phyloP scores from a whole-genome alignment of 2,888 invertebrate species.

The Monopis laevigella region DNA sequence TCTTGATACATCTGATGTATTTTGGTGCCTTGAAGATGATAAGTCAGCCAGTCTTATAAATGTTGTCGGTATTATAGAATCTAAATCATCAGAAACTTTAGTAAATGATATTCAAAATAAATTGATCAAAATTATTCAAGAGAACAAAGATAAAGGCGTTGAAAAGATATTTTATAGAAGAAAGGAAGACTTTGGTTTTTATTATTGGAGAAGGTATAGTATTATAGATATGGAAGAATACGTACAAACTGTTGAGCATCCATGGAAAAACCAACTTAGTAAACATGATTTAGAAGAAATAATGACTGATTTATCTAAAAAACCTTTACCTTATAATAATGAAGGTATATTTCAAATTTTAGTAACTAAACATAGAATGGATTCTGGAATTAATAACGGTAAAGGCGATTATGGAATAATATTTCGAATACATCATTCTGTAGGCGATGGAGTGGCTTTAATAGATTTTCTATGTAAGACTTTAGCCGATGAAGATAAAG shows the following conservation, averaged over 20 bases:
- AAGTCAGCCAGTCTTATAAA: constrained; percentile 52
- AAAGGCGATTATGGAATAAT: constrained; percentile 43
- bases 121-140: constrained; percentile 23
- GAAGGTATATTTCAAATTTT: constrained; percentile 61
- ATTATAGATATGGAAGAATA: constrained; percentile 43
- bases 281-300: constrained; percentile 36
- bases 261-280: constrained; percentile 27
- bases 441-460: constrained; percentile 63
- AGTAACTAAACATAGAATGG: constrained; percentile 34
- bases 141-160: constrained; percentile 20
- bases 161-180: constrained; percentile 52
- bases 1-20: constrained; percentile 58
- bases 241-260: constrained; percentile 43
- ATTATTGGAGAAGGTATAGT: constrained; percentile 51
- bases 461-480: constrained; percentile 51
- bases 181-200: constrained; percentile 53
- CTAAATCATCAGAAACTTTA: constrained; percentile 27
- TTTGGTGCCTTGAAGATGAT: constrained; percentile 62
- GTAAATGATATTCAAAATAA: constrained; percentile 30
- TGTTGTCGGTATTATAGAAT: constrained; percentile 51
- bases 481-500: constrained; percentile 40
- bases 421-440: constrained; percentile 62
- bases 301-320: constrained; percentile 41
- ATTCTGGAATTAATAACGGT: constrained; percentile 21
- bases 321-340: constrained; percentile 48